Conservation (phyloP, 2,888 invertebrate genomes). For the Alcis repandata region DNA sequence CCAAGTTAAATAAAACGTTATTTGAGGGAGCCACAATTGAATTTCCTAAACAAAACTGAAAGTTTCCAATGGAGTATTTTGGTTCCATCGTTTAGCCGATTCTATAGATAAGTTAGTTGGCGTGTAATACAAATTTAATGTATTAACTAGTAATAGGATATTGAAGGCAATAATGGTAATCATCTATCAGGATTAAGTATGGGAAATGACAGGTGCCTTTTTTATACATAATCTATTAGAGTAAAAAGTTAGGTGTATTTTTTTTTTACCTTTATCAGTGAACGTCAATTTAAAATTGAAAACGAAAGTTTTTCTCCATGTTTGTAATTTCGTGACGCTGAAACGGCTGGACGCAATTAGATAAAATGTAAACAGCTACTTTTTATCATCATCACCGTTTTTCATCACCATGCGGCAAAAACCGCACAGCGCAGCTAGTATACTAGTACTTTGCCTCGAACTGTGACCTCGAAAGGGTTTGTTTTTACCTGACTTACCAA, state of each 20-base stretch:
- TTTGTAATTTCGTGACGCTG: no score
- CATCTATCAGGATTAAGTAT: conserved; percentile 32
- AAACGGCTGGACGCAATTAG: no score
- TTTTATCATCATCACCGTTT: no score
- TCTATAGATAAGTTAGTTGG: neutral
- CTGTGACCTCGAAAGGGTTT: no score
- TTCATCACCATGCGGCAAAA: no score
- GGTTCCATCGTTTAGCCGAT: neutral
- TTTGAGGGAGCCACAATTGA: neutral
- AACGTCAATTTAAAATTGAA: no score
- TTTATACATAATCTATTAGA: neutral
- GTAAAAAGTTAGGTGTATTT: neutral
- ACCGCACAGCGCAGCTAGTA: no score
- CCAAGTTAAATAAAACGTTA: neutral
- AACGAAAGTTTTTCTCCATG: no score
- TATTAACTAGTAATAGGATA: conserved; percentile 26
- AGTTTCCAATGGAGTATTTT: neutral
- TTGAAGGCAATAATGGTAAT: conserved; percentile 22
- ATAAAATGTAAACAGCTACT: no score
- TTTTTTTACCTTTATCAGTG: no score
- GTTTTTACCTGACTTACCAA: no score
- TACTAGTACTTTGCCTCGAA: no score
- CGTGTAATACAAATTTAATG: conserved; percentile 21
- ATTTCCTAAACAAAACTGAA: neutral
- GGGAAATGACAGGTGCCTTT: conserved; percentile 27